Percentiles rank a stretch among this genome's conserved stretches.
Evolutionary conservation across 2,113 vertebrate genomes (phyloP).

Genomic region (Bufo gargarizans): DNA sequence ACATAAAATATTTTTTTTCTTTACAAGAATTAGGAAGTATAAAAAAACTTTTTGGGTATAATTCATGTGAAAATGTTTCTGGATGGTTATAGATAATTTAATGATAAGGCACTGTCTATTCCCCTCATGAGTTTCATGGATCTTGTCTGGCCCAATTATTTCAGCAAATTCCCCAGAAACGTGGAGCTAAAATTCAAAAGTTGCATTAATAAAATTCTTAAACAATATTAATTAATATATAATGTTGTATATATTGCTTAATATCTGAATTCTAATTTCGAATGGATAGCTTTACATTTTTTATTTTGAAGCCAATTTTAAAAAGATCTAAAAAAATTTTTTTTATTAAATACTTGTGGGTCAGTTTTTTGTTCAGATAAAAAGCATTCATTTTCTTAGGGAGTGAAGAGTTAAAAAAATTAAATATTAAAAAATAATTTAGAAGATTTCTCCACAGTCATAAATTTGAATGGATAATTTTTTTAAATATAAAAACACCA

Average conservation of each 20-base stretch:
- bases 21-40: not conserved
- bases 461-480: too few relatives aligned
- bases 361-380: too few relatives aligned
- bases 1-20: slow-evolving; percentile 36
- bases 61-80: not conserved
- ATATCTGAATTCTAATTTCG: not conserved
- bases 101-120: not conserved
- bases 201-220: not conserved
- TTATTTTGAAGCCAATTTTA: not conserved
- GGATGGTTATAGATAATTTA: not conserved
- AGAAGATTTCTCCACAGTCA: too few relatives aligned
- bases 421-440: too few relatives aligned
- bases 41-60: not conserved
- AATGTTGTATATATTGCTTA: not conserved
- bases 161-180: not conserved
- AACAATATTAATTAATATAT: not conserved
- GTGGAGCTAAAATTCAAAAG: not conserved
- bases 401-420: too few relatives aligned
- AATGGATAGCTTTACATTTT: not conserved
- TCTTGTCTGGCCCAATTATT: not conserved
- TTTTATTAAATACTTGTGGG: too few relatives aligned
- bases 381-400: too few relatives aligned
- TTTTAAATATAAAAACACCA: too few relatives aligned
- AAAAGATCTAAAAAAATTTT: too few relatives aligned
- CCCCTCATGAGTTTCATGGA: not conserved